Percentiles rank a stretch among this genome's conserved stretches.
These are phyloP conservation scores for Myotis pilosus DNA, from an alignment of 2,797 vertebrate species.

Conservation along the genomic window DNA sequence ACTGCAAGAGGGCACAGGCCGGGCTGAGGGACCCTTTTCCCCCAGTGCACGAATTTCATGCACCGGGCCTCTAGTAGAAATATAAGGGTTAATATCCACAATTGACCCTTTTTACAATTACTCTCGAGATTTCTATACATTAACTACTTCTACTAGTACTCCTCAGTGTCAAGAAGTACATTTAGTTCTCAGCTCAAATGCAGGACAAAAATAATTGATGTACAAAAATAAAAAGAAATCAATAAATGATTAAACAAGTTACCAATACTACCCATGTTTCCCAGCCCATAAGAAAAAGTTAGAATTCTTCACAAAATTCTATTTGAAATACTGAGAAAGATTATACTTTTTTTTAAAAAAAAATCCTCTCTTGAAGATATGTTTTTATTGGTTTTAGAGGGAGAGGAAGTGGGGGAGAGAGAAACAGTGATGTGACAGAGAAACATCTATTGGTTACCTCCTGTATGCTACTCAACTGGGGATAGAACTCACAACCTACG, in stretches of 20 bases:
- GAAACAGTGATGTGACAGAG: too few relatives aligned
- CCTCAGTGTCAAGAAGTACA: background rate
- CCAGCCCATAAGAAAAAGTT: background rate
- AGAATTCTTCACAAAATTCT: slow-evolving; percentile 18
- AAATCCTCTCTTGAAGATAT: too few relatives aligned
- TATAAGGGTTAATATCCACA: background rate
- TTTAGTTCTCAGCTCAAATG: slow-evolving; percentile 24
- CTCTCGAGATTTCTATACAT: background rate
- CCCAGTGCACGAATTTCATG: too few relatives aligned
- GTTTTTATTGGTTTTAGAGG: too few relatives aligned
- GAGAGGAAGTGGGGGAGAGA: too few relatives aligned
- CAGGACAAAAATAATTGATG: background rate
- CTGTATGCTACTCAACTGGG: too few relatives aligned
- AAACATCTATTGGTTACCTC: too few relatives aligned
- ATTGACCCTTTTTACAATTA: background rate
- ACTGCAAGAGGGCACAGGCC: too few relatives aligned
- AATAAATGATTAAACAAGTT: slow-evolving; percentile 2
- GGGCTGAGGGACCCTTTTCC: too few relatives aligned
- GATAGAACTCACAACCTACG: too few relatives aligned
- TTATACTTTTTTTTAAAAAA: background rate
- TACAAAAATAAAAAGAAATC: background rate
- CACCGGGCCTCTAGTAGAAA: background rate
- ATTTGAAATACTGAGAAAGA: background rate
- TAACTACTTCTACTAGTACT: background rate
- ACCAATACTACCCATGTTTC: background rate